Evolutionary conservation across 2,888 invertebrate genomes (phyloP).

Genomic region (Protonemura montana): DNA sequence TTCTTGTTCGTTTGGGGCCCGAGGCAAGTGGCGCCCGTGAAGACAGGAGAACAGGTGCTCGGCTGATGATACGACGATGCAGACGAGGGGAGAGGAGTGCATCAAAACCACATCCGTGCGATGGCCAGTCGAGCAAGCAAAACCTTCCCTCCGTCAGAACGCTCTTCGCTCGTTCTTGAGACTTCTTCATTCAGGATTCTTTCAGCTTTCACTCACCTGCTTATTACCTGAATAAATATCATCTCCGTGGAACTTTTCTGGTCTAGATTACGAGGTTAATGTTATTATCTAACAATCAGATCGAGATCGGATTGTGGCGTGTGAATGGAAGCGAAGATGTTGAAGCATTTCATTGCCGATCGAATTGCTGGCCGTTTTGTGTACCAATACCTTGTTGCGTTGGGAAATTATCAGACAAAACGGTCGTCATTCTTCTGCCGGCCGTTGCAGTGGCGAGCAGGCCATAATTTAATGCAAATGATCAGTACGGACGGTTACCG

Average conservation of each 20-base stretch:
- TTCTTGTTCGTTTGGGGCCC: slow-evolving; percentile 34
- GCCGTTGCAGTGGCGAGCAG: slow-evolving; percentile 13
- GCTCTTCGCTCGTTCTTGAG: slow-evolving; percentile 20
- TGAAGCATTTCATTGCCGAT: slow-evolving; percentile 27
- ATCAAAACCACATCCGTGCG: slow-evolving; percentile 40
- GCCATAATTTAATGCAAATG: background rate
- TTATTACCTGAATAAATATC: slow-evolving; percentile 24
- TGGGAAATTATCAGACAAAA: background rate
- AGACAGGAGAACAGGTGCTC: slow-evolving; percentile 21
- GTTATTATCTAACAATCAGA: slow-evolving; percentile 20
- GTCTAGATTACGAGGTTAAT: slow-evolving; percentile 19
- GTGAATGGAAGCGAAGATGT: slow-evolving; percentile 21
- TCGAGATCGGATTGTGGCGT: slow-evolving; percentile 13
- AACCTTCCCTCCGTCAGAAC: slow-evolving; percentile 23
- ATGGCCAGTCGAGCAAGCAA: slow-evolving; percentile 32
- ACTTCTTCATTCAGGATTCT: slow-evolving; percentile 27
- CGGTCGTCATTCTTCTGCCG: background rate
- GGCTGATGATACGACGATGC: background rate
- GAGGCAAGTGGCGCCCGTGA: slow-evolving; percentile 37
- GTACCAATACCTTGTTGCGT: background rate
- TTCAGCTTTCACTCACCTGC: slow-evolving; percentile 27
- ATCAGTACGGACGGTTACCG: background rate
- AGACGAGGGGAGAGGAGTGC: slow-evolving; percentile 15
- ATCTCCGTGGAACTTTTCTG: slow-evolving; percentile 12
- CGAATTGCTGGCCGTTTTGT: background rate